Evolutionary conservation across 2,113 vertebrate genomes (phyloP), one percentile per base, ranked within the genome.

Genomic region (Chaetorhynchus papuensis): DNA sequence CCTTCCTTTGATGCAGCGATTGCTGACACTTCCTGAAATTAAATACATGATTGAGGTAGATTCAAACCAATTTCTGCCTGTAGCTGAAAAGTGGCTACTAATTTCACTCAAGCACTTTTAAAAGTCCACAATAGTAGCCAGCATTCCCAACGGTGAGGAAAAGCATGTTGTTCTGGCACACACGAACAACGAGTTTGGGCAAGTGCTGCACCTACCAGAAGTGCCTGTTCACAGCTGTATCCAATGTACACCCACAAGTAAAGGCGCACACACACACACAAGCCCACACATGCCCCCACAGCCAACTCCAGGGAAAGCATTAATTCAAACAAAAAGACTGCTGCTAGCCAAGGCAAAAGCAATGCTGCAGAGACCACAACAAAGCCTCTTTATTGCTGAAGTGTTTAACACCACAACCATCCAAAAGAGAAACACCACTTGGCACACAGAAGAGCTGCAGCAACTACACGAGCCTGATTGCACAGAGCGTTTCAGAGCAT

Each of bases 351-450:
- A 96, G 77, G 94, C 94, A 89, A 93, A 95, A 90, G 90, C 83
- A 71, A 49, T 19, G 41, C 86, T 94, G 86, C 86, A 76, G 88
- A 89, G 96, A 96, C 93, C 90, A 96, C 96, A 96, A 95, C 96
- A 96, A 97, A 95, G 94, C 77, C 65, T 95, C 80, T 93, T 78
- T 84, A 92, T 42, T 89, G 88, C 90, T 78, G 65, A 92, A 88
- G 85, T 53, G 0, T 94, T 96, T 96, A 92, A 89, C 88, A 71
- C 79, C 85, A 86, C 83, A 89, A 47, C 71, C 79, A 92, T 93
- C 93, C 86, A 90, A 76, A 87, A 87, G 80, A 95, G 90, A 95
- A 96, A 74, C 88, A 68, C 72, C 8, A 10, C 92, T 68, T 94
- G 94, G 95, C 50, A 1, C 90, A 90, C 69, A 59, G 76, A 89